These are phyloP conservation scores for Tapirus terrestris DNA, from an alignment of 2,113 vertebrate species.

Conservation along the genomic window DNA sequence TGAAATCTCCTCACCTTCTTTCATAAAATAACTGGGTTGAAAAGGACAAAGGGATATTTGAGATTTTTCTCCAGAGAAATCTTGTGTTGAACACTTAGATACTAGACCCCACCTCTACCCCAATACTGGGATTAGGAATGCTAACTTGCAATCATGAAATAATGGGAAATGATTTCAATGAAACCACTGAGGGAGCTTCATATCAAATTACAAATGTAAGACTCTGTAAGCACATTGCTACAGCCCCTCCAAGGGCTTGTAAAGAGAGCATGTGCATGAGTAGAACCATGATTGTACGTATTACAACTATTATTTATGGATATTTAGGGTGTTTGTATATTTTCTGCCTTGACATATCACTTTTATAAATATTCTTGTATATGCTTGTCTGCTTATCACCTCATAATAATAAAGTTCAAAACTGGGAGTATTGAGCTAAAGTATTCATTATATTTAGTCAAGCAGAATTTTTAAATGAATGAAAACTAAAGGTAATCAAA, in stretches of 20 bases:
- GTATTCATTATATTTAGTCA: background rate
- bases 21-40: background rate
- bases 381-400: background rate
- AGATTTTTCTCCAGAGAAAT: background rate
- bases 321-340: background rate
- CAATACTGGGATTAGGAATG: background rate
- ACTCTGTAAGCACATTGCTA: background rate
- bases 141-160: background rate
- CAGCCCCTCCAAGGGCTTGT: background rate
- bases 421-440: background rate
- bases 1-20: background rate
- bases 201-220: background rate
- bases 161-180: background rate
- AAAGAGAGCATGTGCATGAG: background rate
- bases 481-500: background rate
- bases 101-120: background rate
- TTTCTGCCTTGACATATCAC: background rate
- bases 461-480: background rate
- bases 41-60: background rate
- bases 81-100: background rate
- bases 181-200: background rate
- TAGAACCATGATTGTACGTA: background rate
- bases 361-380: background rate
- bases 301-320: background rate
- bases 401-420: background rate